Evolutionary conservation across 2,797 vertebrate genomes (phyloP).

Genomic region (Ambastaia sidthimunki): DNA sequence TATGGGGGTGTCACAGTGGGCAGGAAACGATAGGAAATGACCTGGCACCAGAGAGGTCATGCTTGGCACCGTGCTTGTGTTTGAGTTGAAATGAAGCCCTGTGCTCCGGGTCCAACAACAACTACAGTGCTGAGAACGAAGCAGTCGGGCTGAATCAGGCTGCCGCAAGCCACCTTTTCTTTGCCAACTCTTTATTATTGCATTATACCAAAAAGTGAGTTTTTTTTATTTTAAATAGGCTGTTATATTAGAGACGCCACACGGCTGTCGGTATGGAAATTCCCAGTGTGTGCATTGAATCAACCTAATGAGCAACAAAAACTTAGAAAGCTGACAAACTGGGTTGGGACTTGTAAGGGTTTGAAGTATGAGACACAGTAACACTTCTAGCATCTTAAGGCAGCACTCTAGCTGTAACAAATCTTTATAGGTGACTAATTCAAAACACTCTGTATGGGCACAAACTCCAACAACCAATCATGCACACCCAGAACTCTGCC

Average conservation of each 20-base stretch:
- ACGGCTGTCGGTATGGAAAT: neutral
- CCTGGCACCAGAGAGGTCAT: neutral
- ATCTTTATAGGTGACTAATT: too few species aligned
- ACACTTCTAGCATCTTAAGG: too few species aligned
- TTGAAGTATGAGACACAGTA: too few species aligned
- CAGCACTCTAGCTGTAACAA: too few species aligned
- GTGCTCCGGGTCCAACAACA: conserved; percentile 26
- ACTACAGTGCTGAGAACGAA: conserved; percentile 19
- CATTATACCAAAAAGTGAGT: conserved; percentile 12
- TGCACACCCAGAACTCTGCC: too few species aligned
- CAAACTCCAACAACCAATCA: too few species aligned
- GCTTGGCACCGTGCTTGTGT: conserved; percentile 24
- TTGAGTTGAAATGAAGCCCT: conserved; percentile 40
- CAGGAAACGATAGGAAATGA: conserved; percentile 30
- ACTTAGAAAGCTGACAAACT: too few species aligned
- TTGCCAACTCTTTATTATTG: conserved; percentile 27
- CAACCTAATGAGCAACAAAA: neutral
- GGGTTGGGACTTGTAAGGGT: too few species aligned
- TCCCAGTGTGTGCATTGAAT: neutral
- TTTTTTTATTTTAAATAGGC: conserved; percentile 28
- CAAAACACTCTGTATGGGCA: too few species aligned
- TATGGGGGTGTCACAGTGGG: neutral
- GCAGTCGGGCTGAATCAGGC: too few species aligned
- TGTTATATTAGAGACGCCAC: neutral
- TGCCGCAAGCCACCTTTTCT: neutral